Evolutionary conservation across 2,888 invertebrate species (phyloP).

Genomic region (Ophioninae sp.): DNA sequence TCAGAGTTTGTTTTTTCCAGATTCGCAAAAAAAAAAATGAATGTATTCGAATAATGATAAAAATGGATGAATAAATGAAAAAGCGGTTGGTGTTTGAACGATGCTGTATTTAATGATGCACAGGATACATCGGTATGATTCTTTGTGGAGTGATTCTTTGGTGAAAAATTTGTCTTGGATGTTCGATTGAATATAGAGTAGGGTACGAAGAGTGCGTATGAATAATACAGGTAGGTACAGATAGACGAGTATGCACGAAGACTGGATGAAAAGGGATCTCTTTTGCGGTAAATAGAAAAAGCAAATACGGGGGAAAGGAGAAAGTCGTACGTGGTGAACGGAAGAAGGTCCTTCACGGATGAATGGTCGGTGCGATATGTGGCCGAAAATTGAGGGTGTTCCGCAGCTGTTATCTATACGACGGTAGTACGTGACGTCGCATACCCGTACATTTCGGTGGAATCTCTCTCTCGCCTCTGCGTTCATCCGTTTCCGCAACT

Average conservation of each 20-base stretch:
- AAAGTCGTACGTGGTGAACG: constrained; percentile 23
- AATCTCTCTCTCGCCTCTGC: neutral
- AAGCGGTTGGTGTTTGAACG: too few species aligned
- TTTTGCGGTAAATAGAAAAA: neutral
- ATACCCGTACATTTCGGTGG: constrained; percentile 30
- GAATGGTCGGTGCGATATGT: constrained; percentile 6
- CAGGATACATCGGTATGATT: too few species aligned
- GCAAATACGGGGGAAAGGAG: constrained; percentile 11
- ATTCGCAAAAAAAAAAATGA: too few species aligned
- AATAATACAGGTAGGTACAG: neutral
- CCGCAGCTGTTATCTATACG: constrained; percentile 37
- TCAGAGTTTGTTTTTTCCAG: too few species aligned
- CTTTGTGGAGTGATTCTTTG: too few species aligned
- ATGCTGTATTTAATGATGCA: too few species aligned
- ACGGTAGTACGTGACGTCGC: constrained; percentile 50
- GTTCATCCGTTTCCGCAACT: neutral
- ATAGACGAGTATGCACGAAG: neutral
- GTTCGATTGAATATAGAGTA: too few species aligned
- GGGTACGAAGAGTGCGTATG: too few species aligned
- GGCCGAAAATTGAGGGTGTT: constrained; percentile 42
- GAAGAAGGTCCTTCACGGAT: constrained; percentile 2
- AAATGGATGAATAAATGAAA: too few species aligned
- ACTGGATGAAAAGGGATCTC: neutral
- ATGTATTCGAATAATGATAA: too few species aligned
- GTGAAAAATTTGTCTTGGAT: too few species aligned